These are phyloP conservation scores for Andrena bucephala DNA, from an alignment of 2,888 invertebrate genomes.

Conservation along the genomic window DNA sequence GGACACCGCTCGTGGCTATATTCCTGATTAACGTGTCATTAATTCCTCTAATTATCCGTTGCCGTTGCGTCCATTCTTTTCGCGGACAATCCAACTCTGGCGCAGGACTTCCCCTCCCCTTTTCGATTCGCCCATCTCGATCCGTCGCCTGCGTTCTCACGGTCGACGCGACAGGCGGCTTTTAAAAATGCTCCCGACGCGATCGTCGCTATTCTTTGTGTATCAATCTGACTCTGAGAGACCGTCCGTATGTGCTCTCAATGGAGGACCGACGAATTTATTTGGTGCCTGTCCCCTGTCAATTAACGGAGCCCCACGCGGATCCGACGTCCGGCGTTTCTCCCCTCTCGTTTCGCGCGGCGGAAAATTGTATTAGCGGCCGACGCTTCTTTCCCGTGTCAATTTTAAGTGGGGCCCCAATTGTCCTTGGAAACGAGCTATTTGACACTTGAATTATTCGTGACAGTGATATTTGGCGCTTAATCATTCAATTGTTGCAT, in stretches of 20 bases:
- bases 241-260: slow-evolving; percentile 28
- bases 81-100: too few relatives aligned
- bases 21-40: slow-evolving; percentile 17
- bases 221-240: slow-evolving; percentile 45
- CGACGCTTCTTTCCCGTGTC: not conserved
- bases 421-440: not conserved
- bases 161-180: slow-evolving; percentile 20
- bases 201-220: slow-evolving; percentile 54
- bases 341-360: slow-evolving; percentile 37
- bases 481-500: not conserved
- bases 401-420: not conserved
- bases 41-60: slow-evolving; percentile 16
- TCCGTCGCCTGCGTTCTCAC: slow-evolving; percentile 44
- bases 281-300: slow-evolving; percentile 51
- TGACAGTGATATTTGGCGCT: not conserved
- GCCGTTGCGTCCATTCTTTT: not conserved
- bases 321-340: slow-evolving; percentile 42
- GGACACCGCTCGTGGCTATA: not conserved
- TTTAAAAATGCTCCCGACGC: slow-evolving; percentile 43
- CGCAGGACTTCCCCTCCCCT: not conserved
- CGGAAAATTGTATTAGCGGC: slow-evolving; percentile 36
- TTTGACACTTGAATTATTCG: not conserved
- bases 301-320: slow-evolving; percentile 53
- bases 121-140: not conserved
- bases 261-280: slow-evolving; percentile 57